Conservation (phyloP, 92 coral and sea anemone species). For the Porites lobata region DNA sequence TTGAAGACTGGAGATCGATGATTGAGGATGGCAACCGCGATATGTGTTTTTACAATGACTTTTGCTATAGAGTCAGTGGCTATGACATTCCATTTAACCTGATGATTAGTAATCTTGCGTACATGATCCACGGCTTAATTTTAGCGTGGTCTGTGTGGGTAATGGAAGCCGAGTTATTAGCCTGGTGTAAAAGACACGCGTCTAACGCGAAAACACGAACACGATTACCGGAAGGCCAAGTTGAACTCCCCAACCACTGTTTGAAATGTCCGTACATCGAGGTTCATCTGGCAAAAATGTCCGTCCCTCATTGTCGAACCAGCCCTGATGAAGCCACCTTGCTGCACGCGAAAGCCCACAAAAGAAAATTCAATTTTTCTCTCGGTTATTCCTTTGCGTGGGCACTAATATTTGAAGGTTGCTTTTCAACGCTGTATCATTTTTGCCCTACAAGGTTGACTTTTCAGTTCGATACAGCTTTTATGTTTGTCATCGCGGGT, state of each 20-base stretch:
- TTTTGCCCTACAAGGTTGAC: constrained; percentile 90
- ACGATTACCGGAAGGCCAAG: constrained; percentile 19
- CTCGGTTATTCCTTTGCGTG: constrained; percentile 96
- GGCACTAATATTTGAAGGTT: constrained; percentile 91
- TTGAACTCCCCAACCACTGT: constrained; percentile 70
- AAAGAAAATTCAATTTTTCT: constrained; percentile 79
- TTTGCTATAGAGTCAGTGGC: constrained; percentile 83
- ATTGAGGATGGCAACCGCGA: constrained; percentile 85
- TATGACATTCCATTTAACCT: constrained; percentile 89
- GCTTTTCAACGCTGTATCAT: constrained; percentile 91
- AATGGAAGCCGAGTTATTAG: constrained; percentile 88
- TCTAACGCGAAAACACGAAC: not conserved
- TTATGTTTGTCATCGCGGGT: constrained; percentile 96
- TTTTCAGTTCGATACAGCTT: constrained; percentile 96
- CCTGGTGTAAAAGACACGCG: constrained; percentile 74
- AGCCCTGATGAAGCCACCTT: constrained; percentile 19
- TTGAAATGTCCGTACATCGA: constrained; percentile 70
- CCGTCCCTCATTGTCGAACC: constrained; percentile 67
- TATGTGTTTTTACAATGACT: constrained; percentile 92
- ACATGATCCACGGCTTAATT: constrained; percentile 89
- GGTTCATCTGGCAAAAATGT: constrained; percentile 72
- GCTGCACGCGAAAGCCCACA: constrained; percentile 75
- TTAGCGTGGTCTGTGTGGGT: constrained; percentile 90
- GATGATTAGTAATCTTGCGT: constrained; percentile 92
- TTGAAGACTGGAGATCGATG: constrained; percentile 88